Conservation (phyloP, 2,888 invertebrate species). For the Agrenia bidenticulata region DNA sequence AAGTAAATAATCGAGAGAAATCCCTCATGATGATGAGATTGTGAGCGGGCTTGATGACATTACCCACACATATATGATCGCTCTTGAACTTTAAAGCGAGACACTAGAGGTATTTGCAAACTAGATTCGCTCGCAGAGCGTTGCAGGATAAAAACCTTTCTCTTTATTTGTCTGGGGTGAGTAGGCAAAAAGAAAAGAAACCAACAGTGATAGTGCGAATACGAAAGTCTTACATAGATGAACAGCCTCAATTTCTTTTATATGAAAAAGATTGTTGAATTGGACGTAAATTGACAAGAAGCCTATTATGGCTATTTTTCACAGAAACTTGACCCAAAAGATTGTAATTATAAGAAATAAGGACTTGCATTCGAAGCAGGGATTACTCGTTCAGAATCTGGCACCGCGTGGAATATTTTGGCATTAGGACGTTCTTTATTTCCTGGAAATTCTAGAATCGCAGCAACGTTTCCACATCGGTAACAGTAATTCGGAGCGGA, state of each 20-base stretch:
- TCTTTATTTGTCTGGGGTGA: too few species aligned
- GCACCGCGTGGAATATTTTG: conserved; percentile 93
- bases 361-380: conserved; percentile 91
- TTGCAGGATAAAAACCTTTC: too few species aligned
- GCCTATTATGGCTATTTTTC: background rate
- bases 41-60: background rate
- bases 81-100: too few species aligned
- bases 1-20: background rate
- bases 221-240: conserved; percentile 6
- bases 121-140: too few species aligned
- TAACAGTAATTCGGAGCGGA: conserved; percentile 99
- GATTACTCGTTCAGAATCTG: conserved; percentile 88
- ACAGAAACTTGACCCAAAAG: background rate
- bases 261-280: background rate
- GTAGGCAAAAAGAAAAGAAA: background rate
- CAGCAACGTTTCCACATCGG: conserved; percentile 92
- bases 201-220: background rate
- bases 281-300: background rate
- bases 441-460: conserved; percentile 86
- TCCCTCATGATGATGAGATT: background rate
- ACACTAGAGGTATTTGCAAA: too few species aligned
- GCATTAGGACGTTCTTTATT: conserved; percentile 65
- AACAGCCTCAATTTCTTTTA: conserved; percentile 6
- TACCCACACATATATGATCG: too few species aligned
- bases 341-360: conserved; percentile 76